Evolutionary conservation across 2,888 invertebrate species (phyloP).

Genomic region (Rhogogaster chlorosoma): DNA sequence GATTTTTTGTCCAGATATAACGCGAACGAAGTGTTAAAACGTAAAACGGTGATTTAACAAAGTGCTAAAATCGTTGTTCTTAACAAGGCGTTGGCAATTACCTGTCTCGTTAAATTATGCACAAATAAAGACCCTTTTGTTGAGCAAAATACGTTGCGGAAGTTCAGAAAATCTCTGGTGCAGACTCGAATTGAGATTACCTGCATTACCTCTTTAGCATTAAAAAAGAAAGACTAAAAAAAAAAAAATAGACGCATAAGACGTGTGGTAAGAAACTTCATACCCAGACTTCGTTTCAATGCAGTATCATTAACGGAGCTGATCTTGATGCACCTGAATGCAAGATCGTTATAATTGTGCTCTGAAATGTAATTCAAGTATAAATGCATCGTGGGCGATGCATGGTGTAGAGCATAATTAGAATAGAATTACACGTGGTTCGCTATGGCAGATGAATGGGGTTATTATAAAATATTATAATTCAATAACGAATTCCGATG

Average conservation of each 20-base stretch:
- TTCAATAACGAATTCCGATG: constrained; percentile 17
- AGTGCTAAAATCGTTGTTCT: neutral
- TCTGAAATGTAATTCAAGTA: neutral
- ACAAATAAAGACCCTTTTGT: neutral
- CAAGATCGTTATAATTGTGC: constrained; percentile 30
- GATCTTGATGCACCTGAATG: constrained; percentile 24
- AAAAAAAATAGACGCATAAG: neutral
- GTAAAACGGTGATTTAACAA: constrained; percentile 22
- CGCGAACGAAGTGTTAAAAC: neutral
- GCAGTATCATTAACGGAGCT: constrained; percentile 64
- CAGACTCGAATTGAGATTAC: neutral
- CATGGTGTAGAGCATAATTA: neutral
- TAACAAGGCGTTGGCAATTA: constrained; percentile 3
- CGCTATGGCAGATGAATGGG: neutral
- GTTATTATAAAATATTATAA: neutral
- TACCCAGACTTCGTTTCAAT: constrained; percentile 57
- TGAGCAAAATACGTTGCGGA: neutral
- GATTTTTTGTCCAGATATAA: constrained; percentile 12
- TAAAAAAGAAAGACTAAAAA: constrained; percentile 9
- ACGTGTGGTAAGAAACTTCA: neutral
- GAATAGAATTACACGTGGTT: neutral
- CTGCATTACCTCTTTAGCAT: neutral
- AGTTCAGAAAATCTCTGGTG: neutral
- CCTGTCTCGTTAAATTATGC: constrained; percentile 18
- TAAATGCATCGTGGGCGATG: neutral